A percentile compares a stretch with the other conserved stretches of the same genome.
Conservation (phyloP, 2,113 vertebrate species). For the Orthonyx spaldingii region DNA sequence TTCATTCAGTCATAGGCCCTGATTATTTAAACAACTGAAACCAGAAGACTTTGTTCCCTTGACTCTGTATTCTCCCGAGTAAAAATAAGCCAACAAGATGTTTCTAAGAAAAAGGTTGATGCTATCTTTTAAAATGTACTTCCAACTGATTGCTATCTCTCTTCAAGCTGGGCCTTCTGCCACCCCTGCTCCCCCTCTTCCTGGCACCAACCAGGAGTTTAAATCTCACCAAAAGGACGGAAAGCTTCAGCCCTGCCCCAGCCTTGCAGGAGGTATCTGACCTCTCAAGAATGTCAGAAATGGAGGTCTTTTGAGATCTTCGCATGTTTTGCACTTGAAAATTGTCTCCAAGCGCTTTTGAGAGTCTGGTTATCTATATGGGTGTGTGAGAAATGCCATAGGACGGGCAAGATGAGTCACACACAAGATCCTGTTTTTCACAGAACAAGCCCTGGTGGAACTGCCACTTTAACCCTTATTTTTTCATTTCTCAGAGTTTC, state of each 20-base stretch:
- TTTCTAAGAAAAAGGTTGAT: slow-evolving; percentile 3
- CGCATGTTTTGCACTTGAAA: neutral
- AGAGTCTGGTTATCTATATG: slow-evolving; percentile 2
- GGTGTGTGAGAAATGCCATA: slow-evolving; percentile 45
- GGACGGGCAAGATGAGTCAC: slow-evolving; percentile 20
- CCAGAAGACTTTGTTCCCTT: neutral
- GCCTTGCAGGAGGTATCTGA: neutral
- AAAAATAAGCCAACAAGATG: neutral
- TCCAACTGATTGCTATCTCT: neutral
- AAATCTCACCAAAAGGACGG: neutral
- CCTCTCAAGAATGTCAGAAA: neutral
- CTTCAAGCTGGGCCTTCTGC: neutral
- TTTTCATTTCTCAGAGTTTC: neutral
- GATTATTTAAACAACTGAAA: neutral
- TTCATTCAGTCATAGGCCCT: neutral
- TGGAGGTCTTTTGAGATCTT: neutral
- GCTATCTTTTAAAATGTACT: neutral
- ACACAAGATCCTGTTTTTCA: neutral
- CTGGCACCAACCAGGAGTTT: neutral
- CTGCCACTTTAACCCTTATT: slow-evolving; percentile 12
- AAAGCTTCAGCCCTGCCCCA: neutral
- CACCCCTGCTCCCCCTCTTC: neutral
- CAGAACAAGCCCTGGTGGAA: neutral
- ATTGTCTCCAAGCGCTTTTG: neutral
- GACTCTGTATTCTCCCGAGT: neutral